Evolutionary conservation across 2,888 invertebrate genomes (phyloP), one percentile per base, ranked within the genome.

Genomic region (Palloptera scutellata): DNA sequence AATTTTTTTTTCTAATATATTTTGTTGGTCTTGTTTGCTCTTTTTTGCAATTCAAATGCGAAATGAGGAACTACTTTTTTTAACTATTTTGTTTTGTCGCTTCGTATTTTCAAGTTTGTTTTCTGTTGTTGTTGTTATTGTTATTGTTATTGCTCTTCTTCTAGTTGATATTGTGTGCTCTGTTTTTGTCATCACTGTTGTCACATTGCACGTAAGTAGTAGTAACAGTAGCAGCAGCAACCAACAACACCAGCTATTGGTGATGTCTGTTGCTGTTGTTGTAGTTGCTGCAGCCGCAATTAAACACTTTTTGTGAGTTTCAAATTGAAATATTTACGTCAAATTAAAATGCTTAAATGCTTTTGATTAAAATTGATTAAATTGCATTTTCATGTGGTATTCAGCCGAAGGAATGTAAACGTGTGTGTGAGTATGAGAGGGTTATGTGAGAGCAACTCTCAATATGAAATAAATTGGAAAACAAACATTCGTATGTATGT

Each of bases 351-450:
- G 20, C 11, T 48, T 40, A 15, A n/a, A 40, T 30, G 54, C n/a
- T 15, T 54, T 63, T 30, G 53, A 63, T 63, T 63, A 45, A 63
- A 43, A 54, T 63, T 53, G 63, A 63, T 63, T 63, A 30, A 54
- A 63, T 41, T 63, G 63, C 63, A 63, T 63, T 57, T 40, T 13
- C 48, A 48, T 48, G 13, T 48, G 5, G 48, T 15, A 10, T 48
- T 10, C 48, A 15, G 11, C 11, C 9, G 12, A n/a, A 42, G 40
- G 12, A 8, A 53, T 53, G 8, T 53, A 15, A 41, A 19, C 19
- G 59, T 58, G 51, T 43, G 55, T 55, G 17, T 40, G n/a, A 5
- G 41, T 19, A 30, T n/a, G n/a, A n/a, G n/a, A n/a, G n/a, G n/a
- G n/a, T n/a, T 53, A 45, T 60, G 55, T 30, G 40, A 53, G 6